A percentile compares a stretch with the other conserved stretches of the same genome.
phyloP scores from a whole-genome alignment of 2,113 vertebrate species.

The Nanorana parkeri region DNA sequence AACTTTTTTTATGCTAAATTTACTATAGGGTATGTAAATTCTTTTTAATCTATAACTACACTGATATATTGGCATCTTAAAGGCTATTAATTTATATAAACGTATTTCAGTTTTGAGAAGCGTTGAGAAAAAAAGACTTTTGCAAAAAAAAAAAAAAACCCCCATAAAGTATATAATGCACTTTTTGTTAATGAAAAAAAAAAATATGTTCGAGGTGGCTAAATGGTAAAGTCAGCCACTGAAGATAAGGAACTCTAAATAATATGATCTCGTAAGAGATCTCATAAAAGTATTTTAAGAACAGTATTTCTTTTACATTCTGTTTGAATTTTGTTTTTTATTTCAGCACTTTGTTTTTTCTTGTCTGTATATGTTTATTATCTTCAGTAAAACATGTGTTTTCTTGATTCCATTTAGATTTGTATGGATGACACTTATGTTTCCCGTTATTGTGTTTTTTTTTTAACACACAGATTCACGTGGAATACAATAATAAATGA shows the following conservation, averaged over 20 bases:
- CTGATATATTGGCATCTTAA: constrained; percentile 77
- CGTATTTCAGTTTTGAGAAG: constrained; percentile 81
- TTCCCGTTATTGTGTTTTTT: constrained; percentile 1
- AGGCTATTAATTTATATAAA: constrained; percentile 90
- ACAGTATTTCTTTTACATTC: not conserved
- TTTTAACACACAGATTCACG: not conserved
- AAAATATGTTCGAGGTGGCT: constrained; percentile 75
- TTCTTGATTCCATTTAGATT: constrained; percentile 2
- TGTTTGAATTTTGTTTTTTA: constrained; percentile 32
- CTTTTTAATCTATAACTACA: constrained; percentile 74
- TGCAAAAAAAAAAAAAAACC: too few species aligned
- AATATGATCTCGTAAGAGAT: constrained; percentile 64
- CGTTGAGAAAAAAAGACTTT: constrained; percentile 79
- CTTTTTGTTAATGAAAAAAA: constrained; percentile 90
- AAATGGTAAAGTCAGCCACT: constrained; percentile 68
- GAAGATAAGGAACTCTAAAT: constrained; percentile 67
- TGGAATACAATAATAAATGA: constrained; percentile 13
- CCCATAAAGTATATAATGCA: constrained; percentile 87
- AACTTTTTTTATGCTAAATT: constrained; percentile 78
- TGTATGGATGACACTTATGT: not conserved
- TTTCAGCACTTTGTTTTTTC: constrained; percentile 45
- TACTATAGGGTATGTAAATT: constrained; percentile 79
- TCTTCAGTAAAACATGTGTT: not conserved
- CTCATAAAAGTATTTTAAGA: constrained; percentile 62
- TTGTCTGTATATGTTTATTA: constrained; percentile 4